Percentiles rank a stretch among this genome's conserved stretches.
Evolutionary conservation across 2,797 vertebrate species (phyloP).

Genomic region (Enteromius anoplus): DNA sequence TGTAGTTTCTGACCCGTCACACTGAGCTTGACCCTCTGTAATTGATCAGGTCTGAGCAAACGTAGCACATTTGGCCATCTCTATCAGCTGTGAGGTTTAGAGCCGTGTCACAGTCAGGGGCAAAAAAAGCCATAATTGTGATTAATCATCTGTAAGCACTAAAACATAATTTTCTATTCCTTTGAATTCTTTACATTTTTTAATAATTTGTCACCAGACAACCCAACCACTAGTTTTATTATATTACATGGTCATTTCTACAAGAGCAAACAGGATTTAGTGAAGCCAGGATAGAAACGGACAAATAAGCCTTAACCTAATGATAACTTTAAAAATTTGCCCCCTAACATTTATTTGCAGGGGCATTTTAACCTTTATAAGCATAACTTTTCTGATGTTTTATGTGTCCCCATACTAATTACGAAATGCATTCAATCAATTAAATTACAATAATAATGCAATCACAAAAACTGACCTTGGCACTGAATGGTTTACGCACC

Average conservation of each 20-base stretch:
- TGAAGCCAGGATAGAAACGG: background rate
- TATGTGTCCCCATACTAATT: background rate
- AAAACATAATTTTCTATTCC: too few species aligned
- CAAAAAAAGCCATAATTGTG: too few species aligned
- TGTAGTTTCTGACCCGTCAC: background rate
- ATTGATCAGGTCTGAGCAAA: background rate
- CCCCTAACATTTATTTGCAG: background rate
- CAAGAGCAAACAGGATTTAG: background rate
- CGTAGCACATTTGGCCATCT: background rate
- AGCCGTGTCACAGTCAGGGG: background rate
- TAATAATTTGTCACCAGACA: too few species aligned
- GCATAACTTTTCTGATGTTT: background rate
- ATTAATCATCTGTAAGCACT: too few species aligned
- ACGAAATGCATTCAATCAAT: background rate
- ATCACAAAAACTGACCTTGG: background rate
- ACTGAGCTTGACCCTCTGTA: background rate
- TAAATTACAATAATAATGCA: background rate
- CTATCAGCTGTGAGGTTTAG: background rate
- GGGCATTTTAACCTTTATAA: background rate
- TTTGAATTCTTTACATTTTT: too few species aligned
- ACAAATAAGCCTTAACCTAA: background rate
- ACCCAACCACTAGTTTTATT: background rate
- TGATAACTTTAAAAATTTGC: background rate
- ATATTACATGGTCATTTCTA: background rate
- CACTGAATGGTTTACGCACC: too few species aligned